These are phyloP conservation scores for Halictus rubicundus DNA, from an alignment of 1,140 invertebrate species.

Conservation along the genomic window DNA sequence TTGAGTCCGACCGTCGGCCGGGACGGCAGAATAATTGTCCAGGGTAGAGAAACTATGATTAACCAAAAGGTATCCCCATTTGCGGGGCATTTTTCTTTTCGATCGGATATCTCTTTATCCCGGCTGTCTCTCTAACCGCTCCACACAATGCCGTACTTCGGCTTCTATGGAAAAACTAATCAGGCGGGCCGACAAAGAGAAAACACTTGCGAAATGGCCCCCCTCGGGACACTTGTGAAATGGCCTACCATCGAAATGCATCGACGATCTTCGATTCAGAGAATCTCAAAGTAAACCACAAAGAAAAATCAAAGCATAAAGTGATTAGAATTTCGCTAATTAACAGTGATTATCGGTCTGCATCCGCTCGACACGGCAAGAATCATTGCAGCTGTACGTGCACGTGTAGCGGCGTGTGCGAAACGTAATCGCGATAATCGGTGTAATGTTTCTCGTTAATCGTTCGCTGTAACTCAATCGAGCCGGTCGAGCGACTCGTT, in stretches of 20 bases:
- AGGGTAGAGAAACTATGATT: slow-evolving; percentile 41
- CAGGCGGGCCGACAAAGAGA: no score
- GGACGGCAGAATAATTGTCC: slow-evolving; percentile 49
- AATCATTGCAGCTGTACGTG: not conserved
- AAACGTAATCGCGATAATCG: slow-evolving; percentile 47
- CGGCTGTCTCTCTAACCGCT: not conserved
- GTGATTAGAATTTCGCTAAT: not conserved
- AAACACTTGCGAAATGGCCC: no score
- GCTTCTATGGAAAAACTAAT: not conserved
- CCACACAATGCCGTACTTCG: not conserved
- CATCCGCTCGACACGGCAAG: not conserved
- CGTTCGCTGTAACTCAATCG: slow-evolving; percentile 51
- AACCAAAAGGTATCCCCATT: slow-evolving; percentile 35
- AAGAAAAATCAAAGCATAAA: no score
- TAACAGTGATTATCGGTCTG: no score
- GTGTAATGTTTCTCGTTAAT: slow-evolving; percentile 49
- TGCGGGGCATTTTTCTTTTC: not conserved
- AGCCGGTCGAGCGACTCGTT: not conserved
- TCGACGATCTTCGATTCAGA: no score
- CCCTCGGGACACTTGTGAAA: no score
- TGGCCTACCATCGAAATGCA: no score
- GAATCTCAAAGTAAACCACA: no score
- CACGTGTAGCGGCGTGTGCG: not conserved
- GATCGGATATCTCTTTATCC: not conserved
- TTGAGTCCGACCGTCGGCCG: slow-evolving; percentile 42